Base-by-base conservation (phyloP, 1,140 invertebrate species). In the Drosophila paulistorum region DNA sequence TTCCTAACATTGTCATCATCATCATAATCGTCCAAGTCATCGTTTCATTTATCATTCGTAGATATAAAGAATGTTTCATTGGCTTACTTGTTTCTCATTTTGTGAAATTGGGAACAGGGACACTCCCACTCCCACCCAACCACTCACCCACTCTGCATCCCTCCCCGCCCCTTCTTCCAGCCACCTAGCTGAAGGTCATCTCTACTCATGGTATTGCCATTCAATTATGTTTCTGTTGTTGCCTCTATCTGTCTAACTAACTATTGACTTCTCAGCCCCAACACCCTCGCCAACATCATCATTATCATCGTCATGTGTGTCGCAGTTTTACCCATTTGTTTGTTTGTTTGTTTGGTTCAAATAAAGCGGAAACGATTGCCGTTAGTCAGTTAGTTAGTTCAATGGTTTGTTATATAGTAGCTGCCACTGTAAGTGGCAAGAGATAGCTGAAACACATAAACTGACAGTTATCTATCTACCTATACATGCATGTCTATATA, bases 171-270 rank as follows among this genome's bases (percentile, higher is more conserved):
- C 45, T 17, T 9, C 20, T 48, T 7, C 59, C 59, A 58, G 7
- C 20, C 64, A 30, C 17, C 23, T 54, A 33, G 14, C 39, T 65
- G 70, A 77, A 77, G 74, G 74, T 77, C 68, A 73, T 58, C 41
- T 26, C 64, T 61, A 64, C 64, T 37, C 45, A 59, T 33, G 61
- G 71, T 73, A 11, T 30, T 30, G 65, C 74, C 74, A 77, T 73
- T 77, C 74, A 77, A 73, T 77, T 73, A 77, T 77, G 74, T 69
- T 63, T 68, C 9, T 54, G 26, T 41, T 20, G 45, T 41, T 35
- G 7, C 6, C 33, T 59, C 17, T 23, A 51, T 51, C 45, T 51
- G 11, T 7, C 5, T 30, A 30, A 7, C 30, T 30, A 30, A 6
- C 30, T 30, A 30, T 30, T 51, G 45, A 51, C n/a, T 51, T 51